Evolutionary conservation across 2,113 vertebrate genomes (phyloP).

Genomic region (Girardinichthys multiradiatus): DNA sequence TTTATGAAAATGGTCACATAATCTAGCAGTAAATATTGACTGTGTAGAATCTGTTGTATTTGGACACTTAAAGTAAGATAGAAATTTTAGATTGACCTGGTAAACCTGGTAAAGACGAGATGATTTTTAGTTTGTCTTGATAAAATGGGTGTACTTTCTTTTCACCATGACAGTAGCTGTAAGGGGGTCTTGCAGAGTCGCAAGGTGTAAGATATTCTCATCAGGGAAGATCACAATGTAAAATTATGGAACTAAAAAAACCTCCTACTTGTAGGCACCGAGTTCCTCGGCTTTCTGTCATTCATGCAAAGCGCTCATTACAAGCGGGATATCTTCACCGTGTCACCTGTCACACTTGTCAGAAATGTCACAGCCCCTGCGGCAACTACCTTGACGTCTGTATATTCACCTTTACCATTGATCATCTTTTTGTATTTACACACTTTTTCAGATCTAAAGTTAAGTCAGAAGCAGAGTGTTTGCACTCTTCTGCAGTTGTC

Average conservation of each 20-base stretch:
- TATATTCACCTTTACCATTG: conserved; percentile 7
- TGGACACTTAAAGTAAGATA: no score
- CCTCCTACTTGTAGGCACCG: not conserved
- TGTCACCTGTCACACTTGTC: conserved; percentile 27
- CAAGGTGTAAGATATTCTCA: conserved; percentile 6
- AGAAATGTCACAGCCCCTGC: conserved; percentile 15
- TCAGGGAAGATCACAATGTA: not conserved
- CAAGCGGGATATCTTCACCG: conserved; percentile 2
- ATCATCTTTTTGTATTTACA: conserved; percentile 15
- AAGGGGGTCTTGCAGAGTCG: not conserved
- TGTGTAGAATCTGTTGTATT: no score
- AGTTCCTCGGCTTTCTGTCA: conserved; percentile 6
- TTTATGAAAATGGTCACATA: no score
- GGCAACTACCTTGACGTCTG: conserved; percentile 14
- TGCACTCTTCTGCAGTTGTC: not conserved
- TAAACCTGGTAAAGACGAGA: no score
- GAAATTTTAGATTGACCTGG: no score
- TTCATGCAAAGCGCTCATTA: conserved; percentile 28
- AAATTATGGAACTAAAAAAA: not conserved
- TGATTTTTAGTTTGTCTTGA: not conserved
- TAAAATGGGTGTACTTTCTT: not conserved
- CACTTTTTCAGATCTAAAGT: not conserved
- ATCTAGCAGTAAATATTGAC: no score
- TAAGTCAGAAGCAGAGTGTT: not conserved
- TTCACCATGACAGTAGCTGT: not conserved